Evolutionary conservation across 2,888 invertebrate species (phyloP).

Genomic region (Latheticus oryzae): DNA sequence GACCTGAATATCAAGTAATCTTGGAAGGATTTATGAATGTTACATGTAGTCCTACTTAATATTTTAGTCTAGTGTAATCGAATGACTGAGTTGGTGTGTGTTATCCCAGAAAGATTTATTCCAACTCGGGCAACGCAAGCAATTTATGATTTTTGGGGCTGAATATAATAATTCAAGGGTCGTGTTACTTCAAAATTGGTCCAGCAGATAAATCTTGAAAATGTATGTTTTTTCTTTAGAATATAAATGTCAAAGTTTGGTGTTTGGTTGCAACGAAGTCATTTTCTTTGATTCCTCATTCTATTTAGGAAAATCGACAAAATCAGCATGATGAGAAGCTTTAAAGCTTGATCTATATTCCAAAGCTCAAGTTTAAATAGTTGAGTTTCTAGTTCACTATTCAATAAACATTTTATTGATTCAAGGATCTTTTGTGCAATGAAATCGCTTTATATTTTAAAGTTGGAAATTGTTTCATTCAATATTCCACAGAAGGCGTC

Average conservation of each 20-base stretch:
- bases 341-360: slow-evolving; percentile 24
- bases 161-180: slow-evolving; percentile 27
- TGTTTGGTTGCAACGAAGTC: slow-evolving; percentile 7
- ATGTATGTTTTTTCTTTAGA: slow-evolving; percentile 9
- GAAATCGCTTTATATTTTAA: slow-evolving; percentile 11
- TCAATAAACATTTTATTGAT: slow-evolving; percentile 17
- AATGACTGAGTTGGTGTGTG: slow-evolving; percentile 25
- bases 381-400: neutral
- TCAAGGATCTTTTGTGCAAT: slow-evolving; percentile 12
- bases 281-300: slow-evolving; percentile 3
- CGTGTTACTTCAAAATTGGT: slow-evolving; percentile 5
- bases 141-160: slow-evolving; percentile 30
- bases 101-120: slow-evolving; percentile 31
- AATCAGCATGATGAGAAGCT: slow-evolving; percentile 15
- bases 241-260: no score
- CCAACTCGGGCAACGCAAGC: slow-evolving; percentile 12
- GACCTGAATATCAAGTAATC: slow-evolving; percentile 3
- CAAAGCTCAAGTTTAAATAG: slow-evolving; percentile 6
- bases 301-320: slow-evolving; percentile 12
- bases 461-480: slow-evolving; percentile 11
- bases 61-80: slow-evolving; percentile 31
- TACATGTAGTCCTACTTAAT: slow-evolving; percentile 19
- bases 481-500: slow-evolving; percentile 14
- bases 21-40: slow-evolving; percentile 16
- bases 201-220: slow-evolving; percentile 19